Conservation (phyloP, 2,888 invertebrate species). For the Mythimna pallens region DNA sequence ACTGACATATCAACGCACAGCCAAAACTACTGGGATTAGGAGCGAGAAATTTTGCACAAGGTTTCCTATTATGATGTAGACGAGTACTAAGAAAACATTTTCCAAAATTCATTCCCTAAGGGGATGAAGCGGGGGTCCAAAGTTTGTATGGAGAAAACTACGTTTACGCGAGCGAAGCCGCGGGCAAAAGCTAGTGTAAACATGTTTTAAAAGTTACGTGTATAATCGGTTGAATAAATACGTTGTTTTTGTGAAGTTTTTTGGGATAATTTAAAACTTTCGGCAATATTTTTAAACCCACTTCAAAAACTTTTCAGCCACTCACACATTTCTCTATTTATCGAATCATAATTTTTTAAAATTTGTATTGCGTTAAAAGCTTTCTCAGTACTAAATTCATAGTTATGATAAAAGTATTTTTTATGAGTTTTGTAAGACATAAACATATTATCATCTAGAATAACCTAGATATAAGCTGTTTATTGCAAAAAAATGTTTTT, state of each 20-base stretch:
- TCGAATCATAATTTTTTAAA: not conserved
- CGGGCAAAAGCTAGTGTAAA: not conserved
- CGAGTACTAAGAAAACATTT: no score
- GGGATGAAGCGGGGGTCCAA: no score
- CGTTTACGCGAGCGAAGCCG: no score
- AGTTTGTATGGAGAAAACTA: no score
- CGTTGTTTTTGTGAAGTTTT: not conserved
- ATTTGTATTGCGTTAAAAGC: slow-evolving; percentile 11
- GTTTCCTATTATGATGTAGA: no score
- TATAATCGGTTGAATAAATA: slow-evolving; percentile 15
- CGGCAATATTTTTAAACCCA: not conserved
- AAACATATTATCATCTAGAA: not conserved
- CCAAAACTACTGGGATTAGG: no score
- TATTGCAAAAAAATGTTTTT: not conserved
- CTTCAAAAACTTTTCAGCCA: not conserved
- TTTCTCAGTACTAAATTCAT: slow-evolving; percentile 1
- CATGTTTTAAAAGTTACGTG: slow-evolving; percentile 18
- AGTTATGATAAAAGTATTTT: slow-evolving; percentile 1
- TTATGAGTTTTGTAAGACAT: not conserved
- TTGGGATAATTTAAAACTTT: not conserved
- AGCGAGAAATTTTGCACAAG: no score
- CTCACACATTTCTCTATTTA: not conserved
- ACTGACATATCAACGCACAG: no score
- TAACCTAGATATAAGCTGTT: not conserved
- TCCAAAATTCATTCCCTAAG: no score